These are phyloP conservation scores for Propithecus coquereli DNA, from an alignment of 2,113 vertebrate genomes.

Conservation along the genomic window DNA sequence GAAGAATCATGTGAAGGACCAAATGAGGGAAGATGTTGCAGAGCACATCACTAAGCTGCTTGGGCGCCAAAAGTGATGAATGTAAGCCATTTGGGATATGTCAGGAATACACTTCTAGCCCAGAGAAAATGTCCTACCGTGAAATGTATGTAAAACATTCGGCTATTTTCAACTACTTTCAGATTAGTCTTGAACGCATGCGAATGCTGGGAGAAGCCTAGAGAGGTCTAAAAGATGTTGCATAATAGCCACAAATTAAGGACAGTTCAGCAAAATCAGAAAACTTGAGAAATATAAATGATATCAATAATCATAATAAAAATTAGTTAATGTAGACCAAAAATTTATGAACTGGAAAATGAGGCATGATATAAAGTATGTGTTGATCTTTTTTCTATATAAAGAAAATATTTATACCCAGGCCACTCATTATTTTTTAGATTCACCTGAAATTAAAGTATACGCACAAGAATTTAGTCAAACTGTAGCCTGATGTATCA, in stretches of 20 bases:
- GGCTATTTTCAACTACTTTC: not conserved
- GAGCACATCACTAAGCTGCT: not conserved
- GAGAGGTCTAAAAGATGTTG: not conserved
- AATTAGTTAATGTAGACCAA: not conserved
- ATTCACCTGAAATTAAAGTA: constrained; percentile 18
- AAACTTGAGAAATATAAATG: not conserved
- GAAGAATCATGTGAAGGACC: constrained; percentile 11
- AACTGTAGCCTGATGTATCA: not conserved
- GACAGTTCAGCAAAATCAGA: not conserved
- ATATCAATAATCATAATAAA: not conserved
- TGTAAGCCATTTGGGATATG: not conserved
- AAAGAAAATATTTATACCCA: not conserved
- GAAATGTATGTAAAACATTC: not conserved
- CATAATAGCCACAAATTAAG: not conserved
- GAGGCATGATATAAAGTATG: not conserved
- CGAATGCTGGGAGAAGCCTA: not conserved
- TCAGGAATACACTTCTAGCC: not conserved
- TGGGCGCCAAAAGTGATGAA: not conserved
- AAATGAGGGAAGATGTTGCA: not conserved
- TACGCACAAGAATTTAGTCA: not conserved
- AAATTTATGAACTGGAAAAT: not conserved
- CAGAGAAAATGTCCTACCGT: not conserved
- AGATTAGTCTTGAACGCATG: not conserved
- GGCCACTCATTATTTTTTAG: not conserved
- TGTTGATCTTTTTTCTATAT: not conserved